Evolutionary conservation across 2,113 vertebrate species (phyloP).

Genomic region (Orientallactaga bullata): DNA sequence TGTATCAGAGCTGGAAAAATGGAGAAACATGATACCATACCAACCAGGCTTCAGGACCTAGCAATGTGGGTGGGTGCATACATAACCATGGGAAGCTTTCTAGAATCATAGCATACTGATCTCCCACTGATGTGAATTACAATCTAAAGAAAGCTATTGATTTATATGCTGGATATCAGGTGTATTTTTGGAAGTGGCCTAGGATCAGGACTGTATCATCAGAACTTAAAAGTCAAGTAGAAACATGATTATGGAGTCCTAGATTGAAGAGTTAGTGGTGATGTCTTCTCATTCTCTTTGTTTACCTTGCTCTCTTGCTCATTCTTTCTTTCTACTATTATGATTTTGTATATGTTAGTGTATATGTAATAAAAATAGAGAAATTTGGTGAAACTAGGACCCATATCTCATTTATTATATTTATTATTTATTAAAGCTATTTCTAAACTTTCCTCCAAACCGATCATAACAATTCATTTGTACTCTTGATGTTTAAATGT

Average conservation of each 20-base stretch:
- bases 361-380: not conserved
- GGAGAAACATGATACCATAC: not conserved
- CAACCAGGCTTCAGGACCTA: not conserved
- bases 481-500: not conserved
- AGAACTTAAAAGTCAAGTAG: not conserved
- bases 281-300: not conserved
- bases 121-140: not conserved
- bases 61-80: not conserved
- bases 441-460: not conserved
- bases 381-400: not conserved
- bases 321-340: not conserved
- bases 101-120: not conserved
- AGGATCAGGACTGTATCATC: not conserved
- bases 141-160: not conserved
- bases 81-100: not conserved
- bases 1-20: not conserved
- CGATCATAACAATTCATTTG: not conserved
- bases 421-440: conserved; percentile 7
- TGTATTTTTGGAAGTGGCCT: not conserved
- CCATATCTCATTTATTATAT: conserved; percentile 3
- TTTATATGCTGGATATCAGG: not conserved
- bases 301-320: not conserved
- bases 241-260: not conserved
- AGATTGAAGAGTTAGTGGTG: not conserved
- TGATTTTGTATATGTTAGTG: not conserved